A percentile compares a stretch with the other conserved stretches of the same genome.
Evolutionary conservation across 2,888 invertebrate species (phyloP).

Genomic region (Uloborus plumipes): DNA sequence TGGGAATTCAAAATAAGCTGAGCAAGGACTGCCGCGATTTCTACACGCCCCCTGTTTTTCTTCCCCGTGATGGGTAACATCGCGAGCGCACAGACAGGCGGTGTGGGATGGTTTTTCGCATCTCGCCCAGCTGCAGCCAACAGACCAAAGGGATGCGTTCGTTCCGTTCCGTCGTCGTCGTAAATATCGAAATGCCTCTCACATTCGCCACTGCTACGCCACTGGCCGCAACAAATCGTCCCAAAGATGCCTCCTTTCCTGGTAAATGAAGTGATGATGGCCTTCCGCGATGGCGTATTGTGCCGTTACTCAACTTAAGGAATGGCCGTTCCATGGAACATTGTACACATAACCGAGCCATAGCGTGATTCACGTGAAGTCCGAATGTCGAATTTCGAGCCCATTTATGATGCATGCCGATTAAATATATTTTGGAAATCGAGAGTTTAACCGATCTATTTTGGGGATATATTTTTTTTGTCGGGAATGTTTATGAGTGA

Average conservation of each 20-base stretch:
- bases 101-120: neutral
- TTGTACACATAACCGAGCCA: too few species aligned
- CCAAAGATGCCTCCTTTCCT: neutral
- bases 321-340: neutral
- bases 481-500: too few species aligned
- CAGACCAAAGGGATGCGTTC: slow-evolving; percentile 6
- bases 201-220: too few species aligned
- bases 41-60: neutral
- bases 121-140: neutral
- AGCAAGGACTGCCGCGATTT: neutral
- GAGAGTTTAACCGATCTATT: too few species aligned
- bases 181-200: slow-evolving; percentile 7
- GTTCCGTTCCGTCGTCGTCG: slow-evolving; percentile 3
- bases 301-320: neutral
- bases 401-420: too few species aligned
- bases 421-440: too few species aligned
- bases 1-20: too few species aligned
- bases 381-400: too few species aligned
- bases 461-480: too few species aligned
- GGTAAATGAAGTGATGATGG: neutral
- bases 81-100: slow-evolving; percentile 1
- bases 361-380: too few species aligned
- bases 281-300: neutral
- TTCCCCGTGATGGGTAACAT: neutral
- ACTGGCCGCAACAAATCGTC: too few species aligned